Conservation (phyloP, 2,113 vertebrate species). For the Aldabrachelys gigantea region DNA sequence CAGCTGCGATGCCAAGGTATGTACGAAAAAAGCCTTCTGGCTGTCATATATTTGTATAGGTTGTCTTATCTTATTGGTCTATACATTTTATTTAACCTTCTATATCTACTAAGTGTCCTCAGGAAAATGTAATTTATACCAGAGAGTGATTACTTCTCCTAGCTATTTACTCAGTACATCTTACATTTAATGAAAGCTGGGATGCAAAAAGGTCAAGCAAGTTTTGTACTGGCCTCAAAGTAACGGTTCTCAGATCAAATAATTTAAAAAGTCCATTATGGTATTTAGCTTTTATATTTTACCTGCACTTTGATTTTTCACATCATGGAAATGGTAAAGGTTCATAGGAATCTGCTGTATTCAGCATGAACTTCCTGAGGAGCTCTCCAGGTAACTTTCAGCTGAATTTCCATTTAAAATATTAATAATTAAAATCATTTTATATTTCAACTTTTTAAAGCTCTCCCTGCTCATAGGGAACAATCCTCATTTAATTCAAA, state of each 20-base stretch:
- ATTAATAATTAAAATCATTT: conserved; percentile 33
- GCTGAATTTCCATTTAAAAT: conserved; percentile 32
- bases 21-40: background rate
- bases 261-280: background rate
- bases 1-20: fast-evolving
- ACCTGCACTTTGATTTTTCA: conserved; percentile 21
- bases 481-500: conserved; percentile 54
- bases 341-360: background rate
- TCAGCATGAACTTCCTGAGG: background rate
- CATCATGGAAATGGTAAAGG: background rate
- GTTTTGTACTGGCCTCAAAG: background rate
- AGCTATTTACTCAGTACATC: background rate
- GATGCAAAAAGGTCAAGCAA: background rate
- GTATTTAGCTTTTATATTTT: background rate
- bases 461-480: conserved; percentile 42
- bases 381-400: conserved; percentile 37
- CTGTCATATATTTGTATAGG: background rate
- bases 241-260: background rate
- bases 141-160: background rate
- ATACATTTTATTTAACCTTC: background rate
- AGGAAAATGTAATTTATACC: background rate
- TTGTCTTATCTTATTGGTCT: background rate
- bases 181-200: background rate
- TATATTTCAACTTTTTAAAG: conserved; percentile 44
- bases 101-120: background rate